Conservation (phyloP, 2,113 vertebrate species). For the Rhagologus leucostigma region DNA sequence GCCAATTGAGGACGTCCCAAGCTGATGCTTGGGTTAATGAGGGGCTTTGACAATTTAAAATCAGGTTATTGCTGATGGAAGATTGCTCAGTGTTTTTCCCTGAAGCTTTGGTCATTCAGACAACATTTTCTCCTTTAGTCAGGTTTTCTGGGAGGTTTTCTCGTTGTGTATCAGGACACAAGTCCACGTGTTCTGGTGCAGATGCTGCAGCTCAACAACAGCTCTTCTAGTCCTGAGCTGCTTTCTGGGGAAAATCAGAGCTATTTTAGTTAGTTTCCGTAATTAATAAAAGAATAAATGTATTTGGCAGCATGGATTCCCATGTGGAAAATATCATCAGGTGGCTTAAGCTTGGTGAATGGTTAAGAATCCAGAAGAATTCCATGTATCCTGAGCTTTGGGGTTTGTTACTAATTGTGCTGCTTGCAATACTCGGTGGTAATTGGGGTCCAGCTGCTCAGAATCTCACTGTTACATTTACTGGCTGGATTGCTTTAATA, state of each 20-base stretch:
- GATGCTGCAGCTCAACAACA: neutral
- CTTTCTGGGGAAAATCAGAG: neutral
- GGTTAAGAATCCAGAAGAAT: neutral
- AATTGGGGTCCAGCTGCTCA: slow-evolving; percentile 39
- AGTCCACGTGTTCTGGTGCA: accelerated
- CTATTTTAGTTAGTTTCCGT: neutral
- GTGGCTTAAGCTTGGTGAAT: neutral
- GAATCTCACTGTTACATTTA: neutral
- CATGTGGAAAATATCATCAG: neutral
- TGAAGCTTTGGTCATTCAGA: neutral
- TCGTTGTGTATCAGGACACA: accelerated
- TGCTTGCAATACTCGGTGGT: neutral
- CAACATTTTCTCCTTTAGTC: neutral
- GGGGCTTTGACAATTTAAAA: neutral
- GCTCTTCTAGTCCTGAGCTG: neutral
- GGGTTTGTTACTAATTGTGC: neutral
- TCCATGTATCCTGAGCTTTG: neutral
- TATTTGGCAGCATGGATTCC: neutral
- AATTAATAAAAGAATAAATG: neutral
- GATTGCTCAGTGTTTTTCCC: neutral
- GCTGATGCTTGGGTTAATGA: neutral
- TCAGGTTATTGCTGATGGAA: neutral
- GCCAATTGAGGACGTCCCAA: accelerated
- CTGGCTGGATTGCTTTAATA: slow-evolving; percentile 21
- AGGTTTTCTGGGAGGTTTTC: neutral